Evolutionary conservation across 2,888 invertebrate genomes (phyloP), one percentile per base, ranked within the genome.

Genomic region (Monopis laevigella): DNA sequence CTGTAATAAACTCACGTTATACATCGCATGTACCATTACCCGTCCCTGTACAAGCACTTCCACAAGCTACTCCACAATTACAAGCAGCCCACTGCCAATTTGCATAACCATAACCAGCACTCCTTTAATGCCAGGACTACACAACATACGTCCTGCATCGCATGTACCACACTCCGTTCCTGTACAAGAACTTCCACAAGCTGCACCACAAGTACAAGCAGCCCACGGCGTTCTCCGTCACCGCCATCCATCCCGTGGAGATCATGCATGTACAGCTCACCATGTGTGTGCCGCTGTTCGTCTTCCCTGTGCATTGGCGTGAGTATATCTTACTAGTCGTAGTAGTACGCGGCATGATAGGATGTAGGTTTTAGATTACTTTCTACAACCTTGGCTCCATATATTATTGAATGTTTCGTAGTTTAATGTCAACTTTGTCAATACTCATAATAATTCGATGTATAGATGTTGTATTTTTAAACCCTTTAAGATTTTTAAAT

Each of bases 31-130:
- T 88, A 87, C 63, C 89, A 90, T 62, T 81, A 78, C 0, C 88
- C 86, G 0, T 87, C 77, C 62, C 61, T 90, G 28, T 89, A 88
- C 77, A 86, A 86, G 57, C 60, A 83, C 53, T 88, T 89, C 63
- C 90, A 90, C 70, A 89, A 89, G 62, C 65, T 88, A 0, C 89
- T 90, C 55, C 90, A 90, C 67, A 86, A 85, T 49, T 90, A 89
- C 66, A 88, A 88, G 57, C 88, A 88, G 56, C 90, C 90, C 0
- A 89, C 89, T 0, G 88, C 88, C 1, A n/a, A n/a, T n/a, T n/a
- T n/a, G n/a, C n/a, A n/a, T n/a, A n/a, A n/a, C n/a, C n/a, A n/a
- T n/a, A n/a, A n/a, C n/a, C n/a, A n/a, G n/a, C n/a, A n/a, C n/a
- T n/a, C n/a, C n/a, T 7, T 24, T 24, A 24, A 7, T 57, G 57